phyloP scores from a whole-genome alignment of 2,888 invertebrate genomes.

The Nomada goodeniana region DNA sequence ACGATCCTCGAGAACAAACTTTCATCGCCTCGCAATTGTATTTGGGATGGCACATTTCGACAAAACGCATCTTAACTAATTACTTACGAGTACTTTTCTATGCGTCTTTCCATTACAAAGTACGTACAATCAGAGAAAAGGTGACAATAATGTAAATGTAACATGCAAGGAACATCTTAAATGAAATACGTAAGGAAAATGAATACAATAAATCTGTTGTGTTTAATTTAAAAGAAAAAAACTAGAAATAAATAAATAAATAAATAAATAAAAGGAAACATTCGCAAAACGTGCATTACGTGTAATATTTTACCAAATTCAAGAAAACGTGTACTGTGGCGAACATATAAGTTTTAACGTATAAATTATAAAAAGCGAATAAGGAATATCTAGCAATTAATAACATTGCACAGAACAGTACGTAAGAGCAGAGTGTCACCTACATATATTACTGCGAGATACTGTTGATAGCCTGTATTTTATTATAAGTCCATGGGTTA shows the following conservation, averaged over 20 bases:
- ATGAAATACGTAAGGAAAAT: slow-evolving; percentile 4
- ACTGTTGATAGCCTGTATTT: slow-evolving; percentile 81
- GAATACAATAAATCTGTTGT: neutral
- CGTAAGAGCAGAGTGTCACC: slow-evolving; percentile 81
- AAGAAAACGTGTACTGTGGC: slow-evolving; percentile 17
- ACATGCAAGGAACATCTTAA: slow-evolving; percentile 50
- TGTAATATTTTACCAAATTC: slow-evolving; percentile 33
- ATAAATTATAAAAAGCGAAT: slow-evolving; percentile 49
- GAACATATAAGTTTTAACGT: slow-evolving; percentile 37
- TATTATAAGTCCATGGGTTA: slow-evolving; percentile 83
- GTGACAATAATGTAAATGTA: slow-evolving; percentile 43
- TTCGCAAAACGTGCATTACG: slow-evolving; percentile 59
- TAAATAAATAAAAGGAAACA: slow-evolving; percentile 24
- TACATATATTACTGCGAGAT: slow-evolving; percentile 81
- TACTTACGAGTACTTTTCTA: slow-evolving; percentile 67
- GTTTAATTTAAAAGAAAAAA: slow-evolving; percentile 8
- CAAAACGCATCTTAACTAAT: slow-evolving; percentile 54
- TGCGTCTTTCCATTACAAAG: slow-evolving; percentile 62
- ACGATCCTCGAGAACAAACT: neutral
- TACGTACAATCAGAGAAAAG: slow-evolving; percentile 47
- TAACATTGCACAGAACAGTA: slow-evolving; percentile 71
- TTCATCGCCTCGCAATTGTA: slow-evolving; percentile 2
- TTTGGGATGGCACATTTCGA: slow-evolving; percentile 11
- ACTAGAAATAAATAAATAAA: neutral
- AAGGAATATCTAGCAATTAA: slow-evolving; percentile 60